These are phyloP conservation scores for Zaprionus tsacasi DNA, from an alignment of 1,140 invertebrate species.

Conservation along the genomic window DNA sequence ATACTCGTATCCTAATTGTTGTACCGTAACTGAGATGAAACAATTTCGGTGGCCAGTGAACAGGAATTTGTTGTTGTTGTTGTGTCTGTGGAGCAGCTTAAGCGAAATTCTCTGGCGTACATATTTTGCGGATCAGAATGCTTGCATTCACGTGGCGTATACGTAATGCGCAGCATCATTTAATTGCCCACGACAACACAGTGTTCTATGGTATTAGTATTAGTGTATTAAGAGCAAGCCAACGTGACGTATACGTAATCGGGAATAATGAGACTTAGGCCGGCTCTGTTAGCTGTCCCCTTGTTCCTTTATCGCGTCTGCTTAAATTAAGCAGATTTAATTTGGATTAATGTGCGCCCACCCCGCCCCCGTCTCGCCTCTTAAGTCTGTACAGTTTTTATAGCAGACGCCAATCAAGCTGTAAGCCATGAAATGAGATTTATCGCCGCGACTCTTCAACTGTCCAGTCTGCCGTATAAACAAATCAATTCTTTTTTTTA, in stretches of 20 bases:
- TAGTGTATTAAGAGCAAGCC: background rate
- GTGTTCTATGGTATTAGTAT: slow-evolving; percentile 12
- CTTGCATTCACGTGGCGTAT: slow-evolving; percentile 22
- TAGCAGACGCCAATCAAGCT: slow-evolving; percentile 42
- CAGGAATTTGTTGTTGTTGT: slow-evolving; percentile 16
- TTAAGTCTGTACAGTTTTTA: slow-evolving; percentile 37
- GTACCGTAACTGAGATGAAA: slow-evolving; percentile 27
- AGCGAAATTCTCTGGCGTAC: slow-evolving; percentile 9
- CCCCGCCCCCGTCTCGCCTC: slow-evolving; percentile 17
- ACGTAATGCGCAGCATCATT: slow-evolving; percentile 15
- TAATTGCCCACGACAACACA: slow-evolving; percentile 6
- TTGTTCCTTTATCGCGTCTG: slow-evolving; percentile 21
- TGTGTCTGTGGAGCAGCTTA: slow-evolving; percentile 7
- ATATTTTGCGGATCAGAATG: slow-evolving; percentile 17
- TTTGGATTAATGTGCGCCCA: slow-evolving; percentile 39
- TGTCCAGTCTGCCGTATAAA: slow-evolving; percentile 39
- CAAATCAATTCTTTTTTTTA: slow-evolving; percentile 50
- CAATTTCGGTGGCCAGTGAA: slow-evolving; percentile 31
- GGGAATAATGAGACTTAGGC: slow-evolving; percentile 29
- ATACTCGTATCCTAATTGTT: slow-evolving; percentile 33
- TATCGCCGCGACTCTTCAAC: slow-evolving; percentile 21
- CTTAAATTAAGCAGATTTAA: slow-evolving; percentile 44
- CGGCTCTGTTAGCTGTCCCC: background rate
- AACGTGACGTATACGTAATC: slow-evolving; percentile 47
- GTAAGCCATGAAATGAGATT: slow-evolving; percentile 46